phyloP scores from a whole-genome alignment of 37 sponge, comb jelly and placozoan species.

The Dysidea cf. avara region DNA sequence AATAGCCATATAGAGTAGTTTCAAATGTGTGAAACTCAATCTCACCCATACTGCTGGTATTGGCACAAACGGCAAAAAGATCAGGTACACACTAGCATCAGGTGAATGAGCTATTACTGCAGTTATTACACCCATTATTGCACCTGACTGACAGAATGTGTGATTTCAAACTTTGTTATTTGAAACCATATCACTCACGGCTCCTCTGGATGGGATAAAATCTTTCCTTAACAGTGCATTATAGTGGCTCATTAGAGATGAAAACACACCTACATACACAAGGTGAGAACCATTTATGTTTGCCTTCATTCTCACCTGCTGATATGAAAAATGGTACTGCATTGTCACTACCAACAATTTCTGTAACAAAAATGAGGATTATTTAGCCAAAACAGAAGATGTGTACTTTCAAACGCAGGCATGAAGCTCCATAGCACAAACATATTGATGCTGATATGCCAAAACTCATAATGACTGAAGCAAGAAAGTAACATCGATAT shows the following conservation, averaged over 20 bases:
- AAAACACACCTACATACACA: too few species aligned
- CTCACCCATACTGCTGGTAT: conserved; percentile 54
- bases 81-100: conserved; percentile 35
- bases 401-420: conserved; percentile 19
- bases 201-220: too few species aligned
- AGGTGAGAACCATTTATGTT: too few species aligned
- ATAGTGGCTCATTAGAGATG: too few species aligned
- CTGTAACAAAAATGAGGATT: too few species aligned
- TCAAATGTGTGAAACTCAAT: background rate
- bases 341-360: too few species aligned
- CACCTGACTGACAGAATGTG: conserved; percentile 66
- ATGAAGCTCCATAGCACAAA: conserved; percentile 67
- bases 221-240: too few species aligned
- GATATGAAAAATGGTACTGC: too few species aligned
- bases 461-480: conserved; percentile 66
- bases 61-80: conserved; percentile 68
- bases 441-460: conserved; percentile 74
- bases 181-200: too few species aligned
- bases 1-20: background rate
- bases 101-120: conserved; percentile 33
- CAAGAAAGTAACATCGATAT: conserved; percentile 38
- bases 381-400: too few species aligned
- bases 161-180: too few species aligned
- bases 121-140: conserved; percentile 57
- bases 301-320: too few species aligned